Evolutionary conservation across 2,888 invertebrate genomes (phyloP), one percentile per base, ranked within the genome.

Genomic region (Gymnosoma rotundatum): DNA sequence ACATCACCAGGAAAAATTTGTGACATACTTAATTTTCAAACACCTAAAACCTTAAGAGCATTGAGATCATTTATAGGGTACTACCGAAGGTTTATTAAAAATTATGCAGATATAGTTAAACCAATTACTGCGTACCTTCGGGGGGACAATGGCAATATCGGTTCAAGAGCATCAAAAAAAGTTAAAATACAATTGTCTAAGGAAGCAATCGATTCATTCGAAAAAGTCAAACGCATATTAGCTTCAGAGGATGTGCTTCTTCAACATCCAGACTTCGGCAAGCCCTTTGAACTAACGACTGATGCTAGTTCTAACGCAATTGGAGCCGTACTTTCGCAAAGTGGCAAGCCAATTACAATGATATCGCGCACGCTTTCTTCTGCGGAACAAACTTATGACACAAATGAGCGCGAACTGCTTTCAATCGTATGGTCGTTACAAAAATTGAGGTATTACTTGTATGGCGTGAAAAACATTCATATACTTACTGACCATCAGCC

Each of bases 241-340:
- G 67, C 60, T 10, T 74, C 42, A 67, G 56, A 61, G 60, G 81
- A 54, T 64, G 58, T 52, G 48, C 56, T 32, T 58, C 64, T 56
- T 75, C 75, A 21, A 36, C 50, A 66, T 10, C 83, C 85, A 21
- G 79, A 86, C 52, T 86, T 50, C 66, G 73, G 72, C 12, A 83
- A 85, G 20, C 76, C 79, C n/a, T 86, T 83, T 54, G 75, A 83
- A 14, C 48, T 83, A 16, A 86, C 86, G 9, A 83, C 85, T 1
- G 78, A 86, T 60, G 73, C 76, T 21, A 73, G 78, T 3, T 63
- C 69, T 10, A 36, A 18, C 14, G 81, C 54, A 8, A 25, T 85
- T 16, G 76, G 63, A 14, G 82, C 75, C 16, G 82, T 82, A 12
- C 64, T 82, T 9, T 76, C 70, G 18, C 56, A 56, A 56, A 32